Percentiles rank a stretch among this genome's conserved stretches.
These are phyloP conservation scores for Odontomyia ornata DNA, from an alignment of 2,888 invertebrate genomes.

Conservation along the genomic window DNA sequence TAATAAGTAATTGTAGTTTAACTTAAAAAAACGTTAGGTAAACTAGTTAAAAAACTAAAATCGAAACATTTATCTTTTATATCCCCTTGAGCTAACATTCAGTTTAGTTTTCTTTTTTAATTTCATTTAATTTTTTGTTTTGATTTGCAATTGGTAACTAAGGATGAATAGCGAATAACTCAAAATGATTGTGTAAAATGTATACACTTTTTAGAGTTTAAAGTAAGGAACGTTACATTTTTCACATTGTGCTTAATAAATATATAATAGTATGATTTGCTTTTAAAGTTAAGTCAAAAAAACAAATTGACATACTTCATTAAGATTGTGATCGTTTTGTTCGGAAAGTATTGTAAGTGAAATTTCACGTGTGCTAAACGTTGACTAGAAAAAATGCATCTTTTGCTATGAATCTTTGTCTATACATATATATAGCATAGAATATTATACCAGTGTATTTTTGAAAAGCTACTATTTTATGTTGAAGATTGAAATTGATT, in stretches of 20 bases:
- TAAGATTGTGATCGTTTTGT: too few relatives aligned
- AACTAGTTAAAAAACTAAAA: background rate
- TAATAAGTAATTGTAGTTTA: too few relatives aligned
- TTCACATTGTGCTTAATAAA: constrained; percentile 6
- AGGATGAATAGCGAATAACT: background rate
- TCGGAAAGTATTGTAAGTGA: background rate
- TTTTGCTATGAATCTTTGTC: background rate
- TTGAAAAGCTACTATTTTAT: background rate
- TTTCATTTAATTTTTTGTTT: background rate
- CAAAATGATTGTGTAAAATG: background rate
- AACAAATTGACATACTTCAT: background rate
- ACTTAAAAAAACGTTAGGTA: background rate
- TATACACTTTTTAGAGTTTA: background rate
- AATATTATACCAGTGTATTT: background rate
- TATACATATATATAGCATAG: background rate
- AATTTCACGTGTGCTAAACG: background rate
- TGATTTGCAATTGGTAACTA: background rate
- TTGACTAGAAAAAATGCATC: constrained; percentile 4
- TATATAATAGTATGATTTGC: background rate
- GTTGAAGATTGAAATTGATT: background rate
- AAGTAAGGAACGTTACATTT: background rate
- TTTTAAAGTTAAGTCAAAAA: background rate
- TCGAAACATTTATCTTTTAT: too few relatives aligned
- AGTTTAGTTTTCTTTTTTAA: background rate
- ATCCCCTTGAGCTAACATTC: too few relatives aligned